Percentiles rank a stretch among this genome's conserved stretches.
Evolutionary conservation across 2,797 vertebrate species (phyloP).

Genomic region (Salarias fasciatus): DNA sequence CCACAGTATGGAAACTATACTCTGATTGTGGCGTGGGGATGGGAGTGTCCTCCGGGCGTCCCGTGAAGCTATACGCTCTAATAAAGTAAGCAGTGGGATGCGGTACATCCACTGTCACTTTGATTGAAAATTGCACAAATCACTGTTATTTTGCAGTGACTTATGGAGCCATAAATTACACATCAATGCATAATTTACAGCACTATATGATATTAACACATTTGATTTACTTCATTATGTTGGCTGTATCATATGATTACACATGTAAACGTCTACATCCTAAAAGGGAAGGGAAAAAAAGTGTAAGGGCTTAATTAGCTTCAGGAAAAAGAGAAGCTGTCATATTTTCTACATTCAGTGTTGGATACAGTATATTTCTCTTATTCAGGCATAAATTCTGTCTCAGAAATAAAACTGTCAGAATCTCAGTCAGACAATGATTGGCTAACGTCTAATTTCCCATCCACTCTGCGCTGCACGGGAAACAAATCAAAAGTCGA

Average conservation of each 20-base stretch:
- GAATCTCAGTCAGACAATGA: conserved; percentile 70
- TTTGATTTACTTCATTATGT: conserved; percentile 33
- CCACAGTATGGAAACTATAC: neutral
- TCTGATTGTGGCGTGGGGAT: conserved; percentile 9
- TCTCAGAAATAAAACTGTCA: conserved; percentile 47
- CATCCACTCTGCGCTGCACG: conserved; percentile 61
- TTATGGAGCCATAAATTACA: conserved; percentile 18
- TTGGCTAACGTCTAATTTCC: conserved; percentile 71
- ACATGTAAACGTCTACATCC: conserved; percentile 21
- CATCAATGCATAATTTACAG: conserved; percentile 10
- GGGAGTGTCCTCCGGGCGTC: neutral
- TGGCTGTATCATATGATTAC: conserved; percentile 18
- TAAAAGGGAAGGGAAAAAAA: conserved; percentile 8
- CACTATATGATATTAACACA: conserved; percentile 20
- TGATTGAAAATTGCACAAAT: conserved; percentile 31
- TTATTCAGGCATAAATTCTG: conserved; percentile 54
- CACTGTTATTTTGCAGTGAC: conserved; percentile 23
- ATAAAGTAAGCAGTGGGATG: conserved; percentile 16
- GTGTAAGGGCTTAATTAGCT: conserved; percentile 11
- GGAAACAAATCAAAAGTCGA: conserved; percentile 82
- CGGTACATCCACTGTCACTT: conserved; percentile 14
- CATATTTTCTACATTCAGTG: conserved; percentile 24
- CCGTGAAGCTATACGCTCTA: conserved; percentile 15
- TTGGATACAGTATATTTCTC: conserved; percentile 40
- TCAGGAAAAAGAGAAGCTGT: conserved; percentile 6